Conservation (phyloP, 2,113 vertebrate genomes). For the Brachionichthys hirsutus region DNA sequence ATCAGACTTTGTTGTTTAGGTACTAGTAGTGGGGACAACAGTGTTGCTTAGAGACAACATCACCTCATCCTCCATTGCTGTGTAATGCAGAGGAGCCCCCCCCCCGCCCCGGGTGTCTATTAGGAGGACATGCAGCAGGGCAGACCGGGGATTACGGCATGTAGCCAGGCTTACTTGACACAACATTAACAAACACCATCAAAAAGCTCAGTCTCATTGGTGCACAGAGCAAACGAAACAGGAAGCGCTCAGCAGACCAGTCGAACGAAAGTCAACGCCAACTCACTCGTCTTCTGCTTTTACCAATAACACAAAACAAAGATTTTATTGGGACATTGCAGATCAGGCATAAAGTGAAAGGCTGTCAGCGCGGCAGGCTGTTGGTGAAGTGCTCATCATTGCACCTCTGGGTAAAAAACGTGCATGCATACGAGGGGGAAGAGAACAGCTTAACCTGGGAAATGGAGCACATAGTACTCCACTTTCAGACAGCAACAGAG, state of each 20-base stretch:
- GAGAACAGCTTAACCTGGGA: slow-evolving; percentile 53
- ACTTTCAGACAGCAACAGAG: slow-evolving; percentile 29
- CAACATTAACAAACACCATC: slow-evolving; percentile 26
- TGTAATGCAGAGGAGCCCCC: slow-evolving; percentile 55
- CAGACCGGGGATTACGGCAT: slow-evolving; percentile 53
- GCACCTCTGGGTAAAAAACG: slow-evolving; percentile 33
- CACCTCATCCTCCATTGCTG: slow-evolving; percentile 61
- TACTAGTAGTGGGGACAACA: slow-evolving; percentile 32
- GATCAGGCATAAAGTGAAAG: not conserved
- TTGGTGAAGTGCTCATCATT: not conserved
- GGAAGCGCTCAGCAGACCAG: too few species aligned
- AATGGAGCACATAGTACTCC: slow-evolving; percentile 54
- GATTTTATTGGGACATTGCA: not conserved
- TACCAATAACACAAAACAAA: not conserved
- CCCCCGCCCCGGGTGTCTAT: slow-evolving; percentile 41
- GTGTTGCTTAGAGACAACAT: slow-evolving; percentile 60
- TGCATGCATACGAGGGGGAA: slow-evolving; percentile 14
- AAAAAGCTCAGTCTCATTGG: slow-evolving; percentile 30
- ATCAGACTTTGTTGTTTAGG: slow-evolving; percentile 19
- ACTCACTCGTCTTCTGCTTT: too few species aligned
- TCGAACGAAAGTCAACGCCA: too few species aligned
- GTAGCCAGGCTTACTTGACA: slow-evolving; percentile 45
- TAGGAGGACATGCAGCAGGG: slow-evolving; percentile 48
- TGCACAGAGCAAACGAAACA: not conserved
- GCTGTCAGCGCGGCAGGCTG: not conserved